Evolutionary conservation across 1,140 invertebrate species (phyloP).

Genomic region (Thaumetopoea pityocampa): DNA sequence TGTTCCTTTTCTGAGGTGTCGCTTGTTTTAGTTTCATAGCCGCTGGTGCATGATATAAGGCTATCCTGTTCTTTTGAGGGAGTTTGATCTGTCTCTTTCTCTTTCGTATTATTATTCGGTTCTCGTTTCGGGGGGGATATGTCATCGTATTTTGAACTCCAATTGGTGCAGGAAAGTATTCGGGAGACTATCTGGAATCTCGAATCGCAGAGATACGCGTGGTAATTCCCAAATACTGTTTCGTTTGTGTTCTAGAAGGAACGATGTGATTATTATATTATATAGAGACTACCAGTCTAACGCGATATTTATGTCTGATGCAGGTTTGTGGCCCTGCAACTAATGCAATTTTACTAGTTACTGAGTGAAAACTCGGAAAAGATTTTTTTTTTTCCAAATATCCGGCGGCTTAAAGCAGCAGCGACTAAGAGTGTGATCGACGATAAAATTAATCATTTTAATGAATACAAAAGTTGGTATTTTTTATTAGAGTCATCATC

Average conservation of each 20-base stretch:
- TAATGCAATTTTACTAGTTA: too few species aligned
- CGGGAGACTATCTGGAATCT: conserved; percentile 84
- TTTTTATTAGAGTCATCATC: too few species aligned
- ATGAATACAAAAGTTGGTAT: too few species aligned
- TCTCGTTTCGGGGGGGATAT: conserved; percentile 60
- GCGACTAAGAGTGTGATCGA: too few species aligned
- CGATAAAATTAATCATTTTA: too few species aligned
- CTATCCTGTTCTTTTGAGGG: conserved; percentile 53
- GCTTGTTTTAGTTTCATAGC: conserved; percentile 61
- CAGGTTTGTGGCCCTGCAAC: too few species aligned
- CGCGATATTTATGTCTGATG: too few species aligned
- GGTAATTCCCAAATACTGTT: conserved; percentile 85
- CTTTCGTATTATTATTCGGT: conserved; percentile 63
- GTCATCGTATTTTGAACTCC: conserved; percentile 86
- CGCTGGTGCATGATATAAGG: conserved; percentile 59
- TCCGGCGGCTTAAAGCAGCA: too few species aligned
- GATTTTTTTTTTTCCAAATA: too few species aligned
- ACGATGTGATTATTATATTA: neutral
- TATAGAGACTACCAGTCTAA: neutral
- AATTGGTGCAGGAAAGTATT: conserved; percentile 82
- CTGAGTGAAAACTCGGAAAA: too few species aligned
- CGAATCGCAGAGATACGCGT: conserved; percentile 90
- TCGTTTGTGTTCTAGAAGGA: conserved; percentile 68
- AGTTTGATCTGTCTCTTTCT: conserved; percentile 34
- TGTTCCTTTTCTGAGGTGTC: conserved; percentile 63